Evolutionary conservation across 2,113 vertebrate species (phyloP).

Genomic region (Ammodytes dubius): DNA sequence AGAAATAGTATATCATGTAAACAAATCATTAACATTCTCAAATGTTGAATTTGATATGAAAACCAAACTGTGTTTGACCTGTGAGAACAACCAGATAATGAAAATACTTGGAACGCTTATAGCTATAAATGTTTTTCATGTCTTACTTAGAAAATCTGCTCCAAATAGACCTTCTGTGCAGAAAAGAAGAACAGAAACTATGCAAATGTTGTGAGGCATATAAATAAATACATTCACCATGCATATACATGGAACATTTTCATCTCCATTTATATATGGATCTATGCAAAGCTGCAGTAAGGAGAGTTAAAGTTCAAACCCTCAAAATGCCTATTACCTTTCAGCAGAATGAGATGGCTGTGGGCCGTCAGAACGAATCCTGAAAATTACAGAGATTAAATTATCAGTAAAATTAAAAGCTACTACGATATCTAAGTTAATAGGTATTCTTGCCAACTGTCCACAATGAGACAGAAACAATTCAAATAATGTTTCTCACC

Average conservation of each 20-base stretch:
- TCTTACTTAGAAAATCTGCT: slow-evolving; percentile 39
- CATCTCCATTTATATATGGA: background rate
- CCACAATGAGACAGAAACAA: background rate
- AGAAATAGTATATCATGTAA: background rate
- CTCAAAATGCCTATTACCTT: slow-evolving; percentile 53
- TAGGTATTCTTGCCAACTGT: background rate
- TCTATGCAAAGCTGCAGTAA: background rate
- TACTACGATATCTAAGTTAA: background rate
- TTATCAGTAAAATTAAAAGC: background rate
- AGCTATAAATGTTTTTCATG: background rate
- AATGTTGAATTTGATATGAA: background rate
- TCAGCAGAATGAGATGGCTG: slow-evolving; percentile 37
- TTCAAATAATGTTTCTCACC: slow-evolving; percentile 54
- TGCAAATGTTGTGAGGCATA: slow-evolving; percentile 10
- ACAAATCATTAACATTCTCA: background rate
- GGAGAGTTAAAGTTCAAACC: background rate
- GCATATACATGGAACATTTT: slow-evolving; percentile 11
- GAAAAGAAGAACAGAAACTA: slow-evolving; percentile 61
- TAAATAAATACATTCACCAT: background rate
- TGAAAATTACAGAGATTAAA: slow-evolving; percentile 33
- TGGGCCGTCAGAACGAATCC: slow-evolving; percentile 32
- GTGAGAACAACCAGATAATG: background rate
- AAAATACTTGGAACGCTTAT: background rate
- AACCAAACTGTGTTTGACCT: background rate
- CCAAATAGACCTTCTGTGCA: slow-evolving; percentile 1